These are phyloP conservation scores for Zaprionus ghesquierei DNA, from an alignment of 1,140 invertebrate species.

Conservation along the genomic window DNA sequence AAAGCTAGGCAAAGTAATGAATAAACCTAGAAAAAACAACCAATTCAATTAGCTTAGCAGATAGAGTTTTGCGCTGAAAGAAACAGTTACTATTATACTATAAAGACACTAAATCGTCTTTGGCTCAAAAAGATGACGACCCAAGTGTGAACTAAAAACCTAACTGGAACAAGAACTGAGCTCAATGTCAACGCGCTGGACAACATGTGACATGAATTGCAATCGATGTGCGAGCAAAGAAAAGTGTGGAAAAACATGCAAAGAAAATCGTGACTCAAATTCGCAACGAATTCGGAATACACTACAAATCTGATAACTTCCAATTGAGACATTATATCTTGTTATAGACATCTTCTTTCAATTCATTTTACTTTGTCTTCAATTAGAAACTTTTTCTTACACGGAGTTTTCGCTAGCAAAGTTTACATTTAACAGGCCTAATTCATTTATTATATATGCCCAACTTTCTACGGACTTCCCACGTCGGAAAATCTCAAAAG, in stretches of 20 bases:
- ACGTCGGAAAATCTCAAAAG: background rate
- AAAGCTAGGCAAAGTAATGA: too few species aligned
- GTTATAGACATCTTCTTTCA: background rate
- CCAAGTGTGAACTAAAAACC: background rate
- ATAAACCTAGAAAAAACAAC: too few species aligned
- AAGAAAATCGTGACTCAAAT: background rate
- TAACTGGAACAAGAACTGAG: background rate
- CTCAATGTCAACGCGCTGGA: background rate
- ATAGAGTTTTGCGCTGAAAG: too few species aligned
- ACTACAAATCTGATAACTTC: background rate
- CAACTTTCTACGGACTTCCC: background rate
- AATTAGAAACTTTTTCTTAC: too few species aligned
- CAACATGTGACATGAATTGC: constrained; percentile 40
- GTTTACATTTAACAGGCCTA: background rate
- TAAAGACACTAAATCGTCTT: background rate
- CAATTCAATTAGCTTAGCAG: background rate
- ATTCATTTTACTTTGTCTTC: background rate
- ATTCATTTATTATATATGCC: background rate
- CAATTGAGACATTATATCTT: background rate
- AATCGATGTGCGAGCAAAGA: constrained; percentile 35
- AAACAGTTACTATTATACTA: background rate
- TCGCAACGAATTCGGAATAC: background rate
- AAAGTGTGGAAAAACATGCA: background rate
- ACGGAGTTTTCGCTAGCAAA: background rate
- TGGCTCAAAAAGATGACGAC: background rate